These are phyloP conservation scores for Pristionchus maxplancki DNA, from an alignment of 2,888 invertebrate species.

Conservation along the genomic window DNA sequence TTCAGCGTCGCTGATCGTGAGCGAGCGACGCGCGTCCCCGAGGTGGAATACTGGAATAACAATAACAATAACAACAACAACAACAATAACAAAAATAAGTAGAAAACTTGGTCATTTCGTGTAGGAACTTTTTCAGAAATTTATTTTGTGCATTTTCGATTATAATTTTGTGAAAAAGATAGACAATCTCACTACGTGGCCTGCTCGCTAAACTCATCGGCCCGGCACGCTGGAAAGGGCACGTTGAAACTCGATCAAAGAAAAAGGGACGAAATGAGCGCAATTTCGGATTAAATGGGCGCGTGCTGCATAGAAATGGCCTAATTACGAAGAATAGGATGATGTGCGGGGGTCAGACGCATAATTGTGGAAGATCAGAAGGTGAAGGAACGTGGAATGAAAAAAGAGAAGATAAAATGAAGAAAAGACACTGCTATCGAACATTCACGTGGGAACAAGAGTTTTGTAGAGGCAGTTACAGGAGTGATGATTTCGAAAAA, in stretches of 20 bases:
- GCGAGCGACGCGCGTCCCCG: not conserved
- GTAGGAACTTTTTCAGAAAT: too few species aligned
- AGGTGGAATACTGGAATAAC: not conserved
- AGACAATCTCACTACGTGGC: not conserved
- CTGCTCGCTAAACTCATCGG: not conserved
- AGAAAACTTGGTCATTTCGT: too few species aligned
- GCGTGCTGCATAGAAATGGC: conserved; percentile 23
- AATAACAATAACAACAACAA: too few species aligned
- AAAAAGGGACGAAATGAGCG: not conserved
- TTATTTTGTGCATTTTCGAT: too few species aligned
- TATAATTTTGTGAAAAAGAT: too few species aligned
- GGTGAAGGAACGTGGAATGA: not conserved
- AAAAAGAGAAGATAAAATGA: not conserved
- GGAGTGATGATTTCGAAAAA: too few species aligned
- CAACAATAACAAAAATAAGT: too few species aligned
- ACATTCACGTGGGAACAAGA: too few species aligned
- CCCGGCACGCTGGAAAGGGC: not conserved
- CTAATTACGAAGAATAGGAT: not conserved
- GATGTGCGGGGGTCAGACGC: not conserved
- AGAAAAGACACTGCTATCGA: not conserved
- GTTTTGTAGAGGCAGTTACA: too few species aligned
- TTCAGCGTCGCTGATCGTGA: conserved; percentile 13
- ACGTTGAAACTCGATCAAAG: not conserved
- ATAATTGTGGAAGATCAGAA: not conserved
- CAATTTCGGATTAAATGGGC: not conserved